Evolutionary conservation across 2,797 vertebrate species (phyloP).

Genomic region (Atherinosoma microstoma): DNA sequence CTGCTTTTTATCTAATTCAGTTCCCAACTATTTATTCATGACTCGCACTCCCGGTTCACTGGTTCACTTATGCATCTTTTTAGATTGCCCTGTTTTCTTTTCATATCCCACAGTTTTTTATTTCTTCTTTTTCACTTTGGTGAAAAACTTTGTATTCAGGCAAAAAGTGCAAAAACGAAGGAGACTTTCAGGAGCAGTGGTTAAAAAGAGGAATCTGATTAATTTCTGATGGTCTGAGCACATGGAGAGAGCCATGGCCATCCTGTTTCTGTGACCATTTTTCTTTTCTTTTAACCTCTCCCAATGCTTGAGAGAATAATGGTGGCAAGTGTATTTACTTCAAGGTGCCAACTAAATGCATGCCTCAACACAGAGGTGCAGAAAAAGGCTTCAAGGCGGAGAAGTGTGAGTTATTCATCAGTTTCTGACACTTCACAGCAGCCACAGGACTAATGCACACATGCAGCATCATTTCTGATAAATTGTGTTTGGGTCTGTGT

Average conservation of each 20-base stretch:
- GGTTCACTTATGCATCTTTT: background rate
- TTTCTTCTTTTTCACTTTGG: conserved; percentile 23
- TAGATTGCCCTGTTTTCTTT: background rate
- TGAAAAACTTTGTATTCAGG: conserved; percentile 37
- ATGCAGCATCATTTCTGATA: conserved; percentile 39
- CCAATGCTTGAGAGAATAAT: conserved; percentile 52
- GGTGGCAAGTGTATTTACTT: conserved; percentile 44
- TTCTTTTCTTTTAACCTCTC: conserved; percentile 30
- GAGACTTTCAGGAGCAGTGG: conserved; percentile 2
- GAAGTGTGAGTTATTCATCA: conserved; percentile 70
- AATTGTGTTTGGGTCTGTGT: conserved; percentile 26
- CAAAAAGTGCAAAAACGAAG: conserved; percentile 55
- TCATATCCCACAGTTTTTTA: background rate
- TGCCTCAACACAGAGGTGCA: conserved; percentile 35
- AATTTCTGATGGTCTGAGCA: conserved; percentile 52
- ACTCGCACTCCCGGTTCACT: background rate
- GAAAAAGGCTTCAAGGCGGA: conserved; percentile 28
- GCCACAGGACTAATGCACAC: conserved; percentile 50
- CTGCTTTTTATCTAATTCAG: background rate
- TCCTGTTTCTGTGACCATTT: conserved; percentile 18
- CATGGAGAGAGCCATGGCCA: conserved; percentile 32
- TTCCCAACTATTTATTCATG: background rate
- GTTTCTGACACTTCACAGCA: conserved; percentile 57
- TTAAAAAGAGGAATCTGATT: background rate
- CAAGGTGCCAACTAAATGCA: conserved; percentile 73